A percentile compares a stretch with the other conserved stretches of the same genome.
Evolutionary conservation across 2,797 vertebrate species (phyloP).

Genomic region (Benthosema pterotum): DNA sequence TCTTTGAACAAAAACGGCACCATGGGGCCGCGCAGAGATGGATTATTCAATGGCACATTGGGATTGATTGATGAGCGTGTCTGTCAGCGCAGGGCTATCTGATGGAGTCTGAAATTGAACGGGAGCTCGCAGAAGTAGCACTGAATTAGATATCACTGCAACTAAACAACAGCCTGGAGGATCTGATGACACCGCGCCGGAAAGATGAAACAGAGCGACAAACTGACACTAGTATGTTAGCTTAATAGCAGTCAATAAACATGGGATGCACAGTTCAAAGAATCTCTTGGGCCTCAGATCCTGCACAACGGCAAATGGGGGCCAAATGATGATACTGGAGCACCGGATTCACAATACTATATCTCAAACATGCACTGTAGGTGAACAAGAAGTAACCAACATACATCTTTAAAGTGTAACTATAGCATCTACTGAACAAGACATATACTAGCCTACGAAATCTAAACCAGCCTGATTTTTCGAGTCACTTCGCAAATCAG

Average conservation of each 20-base stretch:
- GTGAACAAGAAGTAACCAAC: too few relatives aligned
- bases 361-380: too few relatives aligned
- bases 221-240: background rate
- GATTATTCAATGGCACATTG: background rate
- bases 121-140: background rate
- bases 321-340: too few relatives aligned
- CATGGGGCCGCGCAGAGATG: background rate
- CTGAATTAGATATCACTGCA: background rate
- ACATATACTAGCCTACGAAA: too few relatives aligned
- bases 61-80: conserved; percentile 9
- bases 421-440: too few relatives aligned
- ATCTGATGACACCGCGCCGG: background rate
- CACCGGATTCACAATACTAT: too few relatives aligned
- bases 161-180: conserved; percentile 3
- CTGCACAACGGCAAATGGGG: too few relatives aligned
- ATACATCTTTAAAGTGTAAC: too few relatives aligned
- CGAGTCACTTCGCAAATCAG: too few relatives aligned
- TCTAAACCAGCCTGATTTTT: too few relatives aligned
- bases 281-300: too few relatives aligned
- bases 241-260: background rate
- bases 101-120: background rate
- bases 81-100: conserved; percentile 1
- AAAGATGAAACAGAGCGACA: background rate
- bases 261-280: too few relatives aligned
- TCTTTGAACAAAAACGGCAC: conserved; percentile 1